Base-by-base conservation (phyloP, 2,113 vertebrate species). In the Xiphophorus couchianus region DNA sequence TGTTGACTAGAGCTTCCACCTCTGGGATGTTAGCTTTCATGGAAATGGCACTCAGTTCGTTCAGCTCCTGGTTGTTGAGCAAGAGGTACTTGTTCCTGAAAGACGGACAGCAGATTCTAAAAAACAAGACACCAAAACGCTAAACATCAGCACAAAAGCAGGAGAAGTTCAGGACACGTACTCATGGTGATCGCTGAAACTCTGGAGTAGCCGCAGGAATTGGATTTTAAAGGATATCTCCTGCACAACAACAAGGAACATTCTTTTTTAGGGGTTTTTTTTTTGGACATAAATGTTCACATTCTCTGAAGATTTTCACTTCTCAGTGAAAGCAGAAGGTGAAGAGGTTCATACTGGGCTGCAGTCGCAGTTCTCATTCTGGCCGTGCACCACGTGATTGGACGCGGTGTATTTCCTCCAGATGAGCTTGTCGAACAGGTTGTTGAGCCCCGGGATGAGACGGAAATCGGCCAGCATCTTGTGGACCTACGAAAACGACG, bases 181-280 rank as follows among this genome's bases (percentile, higher is more conserved):
- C 98, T 99, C 98, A 0, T 99, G 98, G 86, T 99, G 98, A 89
- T 99, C 98, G 69, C 98, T 99, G 92, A 99, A 99, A 90, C 98
- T 99, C 92, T 99, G 98, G 60, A 99, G 96, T 68, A 99, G 95
- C 84, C 98, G 94, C 91, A 99, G 88, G 85, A 99, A 99, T 88
- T 99, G 98, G 88, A 99, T 99, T 93, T 99, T 99, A 88, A 99
- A 94, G 69, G 98, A 98, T 85, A 99, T 98, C 90, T 99, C 98
- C 98, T 99, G 81, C 66, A 88, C 76, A 80, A 74, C 1, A 69
- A 79, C 60, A 77, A 76, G 4, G 48, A 69, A 51, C n/a, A 58
- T 14, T 28, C 25, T 27, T 64, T 2, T 39, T 1, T 30, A 2
- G 29, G 30, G 30, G 2, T 0, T 3, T 0, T 29, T 33, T 35